Evolutionary conservation across 2,797 vertebrate species (phyloP).

Genomic region (Coregonus ussuriensis): DNA sequence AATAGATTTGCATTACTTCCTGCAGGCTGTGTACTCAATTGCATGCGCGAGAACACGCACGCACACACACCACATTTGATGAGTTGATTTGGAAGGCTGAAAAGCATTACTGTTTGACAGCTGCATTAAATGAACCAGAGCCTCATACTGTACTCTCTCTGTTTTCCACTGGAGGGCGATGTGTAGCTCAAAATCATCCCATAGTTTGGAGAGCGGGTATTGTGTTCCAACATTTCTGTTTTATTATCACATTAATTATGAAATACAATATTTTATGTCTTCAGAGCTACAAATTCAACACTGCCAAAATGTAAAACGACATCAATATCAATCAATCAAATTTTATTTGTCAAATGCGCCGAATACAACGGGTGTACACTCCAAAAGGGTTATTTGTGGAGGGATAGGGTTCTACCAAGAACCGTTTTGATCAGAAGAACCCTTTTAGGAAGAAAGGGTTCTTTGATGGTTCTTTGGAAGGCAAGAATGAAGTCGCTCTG

Average conservation of each 20-base stretch:
- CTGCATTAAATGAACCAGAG: no score
- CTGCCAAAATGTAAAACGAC: not conserved
- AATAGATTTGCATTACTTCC: not conserved
- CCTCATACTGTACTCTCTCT: not conserved
- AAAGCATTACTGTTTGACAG: no score
- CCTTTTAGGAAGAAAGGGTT: no score
- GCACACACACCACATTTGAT: not conserved
- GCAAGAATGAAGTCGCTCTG: no score
- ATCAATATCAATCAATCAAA: no score
- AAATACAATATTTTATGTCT: not conserved
- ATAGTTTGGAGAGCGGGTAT: not conserved
- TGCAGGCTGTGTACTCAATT: constrained; percentile 27
- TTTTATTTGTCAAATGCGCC: no score
- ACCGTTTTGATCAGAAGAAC: no score
- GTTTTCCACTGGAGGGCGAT: not conserved
- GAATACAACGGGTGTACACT: no score
- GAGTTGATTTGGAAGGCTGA: no score
- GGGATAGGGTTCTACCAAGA: no score
- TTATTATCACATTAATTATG: not conserved
- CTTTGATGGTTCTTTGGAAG: no score
- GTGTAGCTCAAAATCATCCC: not conserved
- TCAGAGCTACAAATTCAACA: not conserved
- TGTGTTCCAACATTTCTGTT: not conserved
- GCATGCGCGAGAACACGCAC: constrained; percentile 20
- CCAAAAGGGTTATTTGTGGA: no score